phyloP scores from a whole-genome alignment of 2,113 vertebrate genomes.

The Zonotrichia leucophrys region DNA sequence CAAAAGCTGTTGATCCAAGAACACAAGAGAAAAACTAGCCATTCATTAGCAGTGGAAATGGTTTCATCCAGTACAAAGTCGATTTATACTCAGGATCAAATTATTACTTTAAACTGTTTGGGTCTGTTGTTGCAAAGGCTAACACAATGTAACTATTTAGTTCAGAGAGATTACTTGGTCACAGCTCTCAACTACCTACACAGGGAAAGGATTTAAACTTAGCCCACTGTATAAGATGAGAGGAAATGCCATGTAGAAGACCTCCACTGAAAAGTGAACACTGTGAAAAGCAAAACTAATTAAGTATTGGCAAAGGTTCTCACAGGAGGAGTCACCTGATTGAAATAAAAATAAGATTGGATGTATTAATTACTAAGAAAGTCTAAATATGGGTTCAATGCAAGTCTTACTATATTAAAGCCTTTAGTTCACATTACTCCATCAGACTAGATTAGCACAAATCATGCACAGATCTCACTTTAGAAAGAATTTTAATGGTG shows the following conservation, averaged over 20 bases:
- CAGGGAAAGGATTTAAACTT: neutral
- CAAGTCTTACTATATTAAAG: neutral
- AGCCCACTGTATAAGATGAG: fast-evolving
- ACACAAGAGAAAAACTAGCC: neutral
- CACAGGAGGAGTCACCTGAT: neutral
- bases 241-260: neutral
- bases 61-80: neutral
- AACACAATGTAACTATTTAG: conserved; percentile 14
- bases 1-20: neutral
- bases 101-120: neutral
- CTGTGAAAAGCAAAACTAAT: neutral
- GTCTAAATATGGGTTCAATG: neutral
- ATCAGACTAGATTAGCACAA: neutral
- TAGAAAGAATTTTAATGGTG: neutral
- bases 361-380: neutral
- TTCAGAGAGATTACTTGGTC: neutral
- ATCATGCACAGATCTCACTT: neutral
- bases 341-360: neutral
- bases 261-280: neutral
- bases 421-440: neutral
- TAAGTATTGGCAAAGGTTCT: neutral
- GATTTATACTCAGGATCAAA: neutral
- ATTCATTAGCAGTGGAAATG: neutral
- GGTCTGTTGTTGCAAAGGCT: neutral
- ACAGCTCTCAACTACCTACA: neutral